These are phyloP conservation scores for Harpegnathos saltator DNA, from an alignment of 1,140 invertebrate genomes.

Conservation along the genomic window DNA sequence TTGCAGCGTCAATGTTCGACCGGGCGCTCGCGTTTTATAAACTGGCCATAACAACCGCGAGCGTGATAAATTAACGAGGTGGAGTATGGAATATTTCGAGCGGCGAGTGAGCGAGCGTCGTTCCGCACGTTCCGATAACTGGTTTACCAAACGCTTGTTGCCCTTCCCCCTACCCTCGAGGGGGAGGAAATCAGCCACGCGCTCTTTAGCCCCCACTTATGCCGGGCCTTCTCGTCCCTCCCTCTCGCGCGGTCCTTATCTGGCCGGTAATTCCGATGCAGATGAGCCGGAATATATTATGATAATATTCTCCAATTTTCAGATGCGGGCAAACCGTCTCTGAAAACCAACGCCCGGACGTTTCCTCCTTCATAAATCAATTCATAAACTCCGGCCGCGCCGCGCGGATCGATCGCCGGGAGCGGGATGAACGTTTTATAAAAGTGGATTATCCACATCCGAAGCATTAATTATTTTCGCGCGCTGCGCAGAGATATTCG, in stretches of 20 bases:
- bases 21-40: neutral
- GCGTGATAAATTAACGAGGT: neutral
- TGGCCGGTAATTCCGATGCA: constrained; percentile 58
- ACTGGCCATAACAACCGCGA: neutral
- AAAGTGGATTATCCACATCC: constrained; percentile 55
- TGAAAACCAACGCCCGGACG: constrained; percentile 28
- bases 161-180: too few relatives aligned
- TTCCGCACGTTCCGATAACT: neutral
- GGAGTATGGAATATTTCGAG: neutral
- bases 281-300: constrained; percentile 64
- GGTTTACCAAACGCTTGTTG: neutral
- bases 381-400: constrained; percentile 48
- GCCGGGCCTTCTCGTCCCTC: neutral
- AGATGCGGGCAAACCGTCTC: constrained; percentile 37
- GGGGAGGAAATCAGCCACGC: neutral
- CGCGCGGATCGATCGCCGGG: constrained; percentile 25
- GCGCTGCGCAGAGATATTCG: constrained; percentile 23
- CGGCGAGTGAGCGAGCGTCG: neutral
- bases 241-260: constrained; percentile 33
- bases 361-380: constrained; percentile 56
- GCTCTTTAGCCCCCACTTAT: constrained; percentile 10
- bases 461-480: constrained; percentile 39
- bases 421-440: constrained; percentile 33
- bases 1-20: neutral
- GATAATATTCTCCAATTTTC: constrained; percentile 62